A percentile compares a stretch with the other conserved stretches of the same genome.
These are phyloP conservation scores for Chunga burmeisteri DNA, from an alignment of 2,113 vertebrate genomes.

Conservation along the genomic window DNA sequence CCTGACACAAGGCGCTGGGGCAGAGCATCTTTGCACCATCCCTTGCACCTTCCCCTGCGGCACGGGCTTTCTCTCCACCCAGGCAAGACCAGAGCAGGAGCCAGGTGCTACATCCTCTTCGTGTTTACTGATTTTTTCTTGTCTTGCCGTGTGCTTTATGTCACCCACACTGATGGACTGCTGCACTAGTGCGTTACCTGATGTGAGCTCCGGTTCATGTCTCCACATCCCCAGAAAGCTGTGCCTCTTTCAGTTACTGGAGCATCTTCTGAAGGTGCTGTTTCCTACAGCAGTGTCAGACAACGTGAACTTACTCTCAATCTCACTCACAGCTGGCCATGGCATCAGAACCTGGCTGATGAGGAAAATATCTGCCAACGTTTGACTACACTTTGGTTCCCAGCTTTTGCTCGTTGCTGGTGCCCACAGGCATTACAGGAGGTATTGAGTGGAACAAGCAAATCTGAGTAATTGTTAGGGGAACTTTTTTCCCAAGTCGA, in stretches of 20 bases:
- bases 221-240: background rate
- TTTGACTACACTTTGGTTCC: background rate
- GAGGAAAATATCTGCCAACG: background rate
- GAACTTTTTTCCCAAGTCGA: background rate
- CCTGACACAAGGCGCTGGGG: background rate
- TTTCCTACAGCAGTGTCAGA: background rate
- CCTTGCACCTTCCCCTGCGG: background rate
- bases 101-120: fast-evolving
- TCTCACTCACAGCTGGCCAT: background rate
- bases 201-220: fast-evolving
- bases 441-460: background rate
- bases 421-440: background rate
- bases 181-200: background rate
- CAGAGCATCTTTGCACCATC: background rate
- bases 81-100: background rate
- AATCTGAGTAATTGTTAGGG: background rate
- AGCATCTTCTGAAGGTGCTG: background rate
- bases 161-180: fast-evolving
- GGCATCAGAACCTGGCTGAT: background rate
- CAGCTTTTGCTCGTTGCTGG: background rate
- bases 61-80: background rate
- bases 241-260: background rate
- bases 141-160: background rate
- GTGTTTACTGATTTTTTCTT: background rate
- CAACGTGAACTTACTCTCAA: fast-evolving